Base-by-base conservation (phyloP, 1,140 invertebrate genomes). In the Planococcus citri region DNA sequence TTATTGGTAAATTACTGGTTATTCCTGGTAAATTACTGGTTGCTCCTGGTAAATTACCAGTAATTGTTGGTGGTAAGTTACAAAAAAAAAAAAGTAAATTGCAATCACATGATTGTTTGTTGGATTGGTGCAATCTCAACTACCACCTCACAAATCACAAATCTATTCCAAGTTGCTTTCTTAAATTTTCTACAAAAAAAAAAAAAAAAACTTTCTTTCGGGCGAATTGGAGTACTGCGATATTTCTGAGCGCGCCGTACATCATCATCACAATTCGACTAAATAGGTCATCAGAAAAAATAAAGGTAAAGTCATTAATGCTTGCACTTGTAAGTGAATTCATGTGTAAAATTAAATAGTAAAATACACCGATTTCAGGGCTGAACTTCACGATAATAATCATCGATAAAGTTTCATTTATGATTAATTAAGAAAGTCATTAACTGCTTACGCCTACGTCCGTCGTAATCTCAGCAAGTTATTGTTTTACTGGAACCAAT, bases 311-410 rank as follows among this genome's bases (percentile, higher is more conserved):
- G 60, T 64, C 10, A 64, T 64, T 64, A 64, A 64, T 64, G 60
- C 60, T 64, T 20, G 60, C 60, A 64, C 60, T 64, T 64, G 60
- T 64, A 64, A 64, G 22, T 64, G 60, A 64, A 64, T 64, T 64
- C 60, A 64, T 64, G 60, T 64, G 24, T 64, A 64, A 64, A 64
- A 64, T 64, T 64, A 64, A 64, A 64, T 25, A 64, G 20, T 27
- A 27, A 4, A 27, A 24, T 24, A 64, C 20, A 6, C 25, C 22
- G 60, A 64, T 64, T 64, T 64, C 60, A 64, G 60, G 60, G 60
- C 60, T 64, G 24, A 64, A 64, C 60, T 22, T 25, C 10, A 64
- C 60, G 60, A 64, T 64, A 64, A 64, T 64, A 64, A 64, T 64
- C 60, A 64, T 64, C 60, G 22, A 64, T 64, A 64, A 64, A 64